Conservation (phyloP, 2,113 vertebrate species). For the Lepus europaeus region DNA sequence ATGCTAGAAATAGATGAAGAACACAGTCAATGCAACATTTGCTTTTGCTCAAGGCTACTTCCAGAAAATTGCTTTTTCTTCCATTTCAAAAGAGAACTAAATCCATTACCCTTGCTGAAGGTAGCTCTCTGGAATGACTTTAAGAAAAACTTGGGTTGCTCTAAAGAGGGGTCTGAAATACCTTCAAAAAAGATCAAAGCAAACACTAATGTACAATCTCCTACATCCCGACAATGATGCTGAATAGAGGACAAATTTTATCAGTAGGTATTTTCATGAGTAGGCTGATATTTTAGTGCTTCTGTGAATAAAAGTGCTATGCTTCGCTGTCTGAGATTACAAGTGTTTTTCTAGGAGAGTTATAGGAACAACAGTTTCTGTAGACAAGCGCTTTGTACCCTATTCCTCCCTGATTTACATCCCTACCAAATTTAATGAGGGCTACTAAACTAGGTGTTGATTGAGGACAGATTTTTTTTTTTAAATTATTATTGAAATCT, state of each 20-base stretch:
- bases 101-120: conserved; percentile 59
- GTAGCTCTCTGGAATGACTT: conserved; percentile 55
- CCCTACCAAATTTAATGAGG: neutral
- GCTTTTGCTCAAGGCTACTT: conserved; percentile 44
- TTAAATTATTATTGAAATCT: neutral
- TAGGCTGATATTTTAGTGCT: conserved; percentile 27
- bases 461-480: neutral
- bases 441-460: neutral
- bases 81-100: conserved; percentile 51
- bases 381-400: neutral
- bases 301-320: neutral
- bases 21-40: conserved; percentile 60
- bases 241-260: neutral
- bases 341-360: neutral
- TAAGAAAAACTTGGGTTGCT: neutral
- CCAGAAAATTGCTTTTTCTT: conserved; percentile 61
- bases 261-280: conserved; percentile 4
- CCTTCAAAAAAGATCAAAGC: neutral
- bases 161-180: conserved; percentile 49
- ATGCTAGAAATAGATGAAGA: conserved; percentile 50
- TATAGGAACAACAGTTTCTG: neutral
- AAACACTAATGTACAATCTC: conserved; percentile 28
- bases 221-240: neutral
- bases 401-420: neutral
- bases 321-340: neutral